Base-by-base conservation (phyloP, 2,113 vertebrate genomes). In the Brachypodius melanocephalos region DNA sequence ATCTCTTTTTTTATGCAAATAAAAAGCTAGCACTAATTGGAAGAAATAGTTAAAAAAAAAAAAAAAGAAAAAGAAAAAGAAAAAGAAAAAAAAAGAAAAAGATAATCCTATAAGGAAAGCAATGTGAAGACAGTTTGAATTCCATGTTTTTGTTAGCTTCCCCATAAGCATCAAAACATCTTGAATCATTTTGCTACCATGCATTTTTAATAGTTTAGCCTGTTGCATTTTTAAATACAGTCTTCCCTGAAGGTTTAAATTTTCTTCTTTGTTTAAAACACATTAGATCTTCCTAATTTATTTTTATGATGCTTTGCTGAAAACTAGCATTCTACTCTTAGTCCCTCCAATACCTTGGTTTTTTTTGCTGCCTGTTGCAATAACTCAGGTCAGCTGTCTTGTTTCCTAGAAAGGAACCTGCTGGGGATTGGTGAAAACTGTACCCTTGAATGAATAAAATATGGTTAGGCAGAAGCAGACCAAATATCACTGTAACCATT, bases 211-310 rank as follows among this genome's bases (percentile, higher is more conserved):
- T 88, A 85, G 57, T 48, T 76, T 24, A 78, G 46, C 29, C 42
- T 91, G 77, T 69, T 93, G 52, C 76, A 92, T 90, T 94, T 94
- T 96, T 85, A 85, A 95, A 58, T 68, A 45, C 12, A 55, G 55
- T 32, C 26, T 65, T 81, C 17, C 66, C 67, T 87, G 87, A 89
- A 72, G 32, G 20, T 71, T 72, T 73, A 32, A 16, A 25, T 81
- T 80, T 63, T 55, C 76, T 85, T 89, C 16, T 61, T 87, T 92
- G 51, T 66, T 87, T 29, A 34, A 85, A 85, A 18, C 17, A 69
- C 15, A n/a, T 62, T 66, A 19, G 5, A 40, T 79, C 66, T 79
- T 84, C 34, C 34, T 83, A 25, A 40, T 77, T 66, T 66, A 43
- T 67, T 88, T 85, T 94, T 52, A 66, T 83, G 62, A 34, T 24